Conservation (phyloP, 2,113 vertebrate species). For the Salvelinus namaycush region DNA sequence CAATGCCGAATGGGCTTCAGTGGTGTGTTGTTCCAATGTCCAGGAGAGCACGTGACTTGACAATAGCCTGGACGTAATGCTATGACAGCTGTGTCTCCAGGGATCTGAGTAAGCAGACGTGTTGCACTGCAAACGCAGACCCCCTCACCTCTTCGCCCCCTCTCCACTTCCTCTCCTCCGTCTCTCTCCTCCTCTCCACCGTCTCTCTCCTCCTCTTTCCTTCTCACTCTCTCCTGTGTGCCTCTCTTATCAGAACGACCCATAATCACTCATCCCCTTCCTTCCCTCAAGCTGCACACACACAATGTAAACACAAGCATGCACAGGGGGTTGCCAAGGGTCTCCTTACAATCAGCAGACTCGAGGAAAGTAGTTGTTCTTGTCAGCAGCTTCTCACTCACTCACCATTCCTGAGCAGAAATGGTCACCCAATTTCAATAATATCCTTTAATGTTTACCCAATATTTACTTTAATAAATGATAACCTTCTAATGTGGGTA, state of each 20-base stretch:
- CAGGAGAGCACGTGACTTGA: neutral
- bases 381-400: neutral
- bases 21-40: neutral
- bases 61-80: neutral
- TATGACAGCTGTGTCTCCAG: neutral
- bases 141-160: neutral
- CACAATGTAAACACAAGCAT: neutral
- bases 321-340: neutral
- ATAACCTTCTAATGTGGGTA: no score
- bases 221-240: neutral
- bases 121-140: neutral
- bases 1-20: no score
- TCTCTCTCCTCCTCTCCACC: neutral
- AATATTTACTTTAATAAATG: no score
- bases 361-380: neutral
- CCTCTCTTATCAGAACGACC: neutral
- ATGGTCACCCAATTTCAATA: no score
- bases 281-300: neutral
- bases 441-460: no score
- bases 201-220: neutral
- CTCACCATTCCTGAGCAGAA: neutral
- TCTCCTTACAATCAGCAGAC: neutral
- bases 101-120: slow-evolving; percentile 13
- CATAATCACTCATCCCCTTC: slow-evolving; percentile 14
- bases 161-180: slow-evolving; percentile 4